Base-by-base conservation (phyloP, 1,140 invertebrate species). In the Megathymus violae region DNA sequence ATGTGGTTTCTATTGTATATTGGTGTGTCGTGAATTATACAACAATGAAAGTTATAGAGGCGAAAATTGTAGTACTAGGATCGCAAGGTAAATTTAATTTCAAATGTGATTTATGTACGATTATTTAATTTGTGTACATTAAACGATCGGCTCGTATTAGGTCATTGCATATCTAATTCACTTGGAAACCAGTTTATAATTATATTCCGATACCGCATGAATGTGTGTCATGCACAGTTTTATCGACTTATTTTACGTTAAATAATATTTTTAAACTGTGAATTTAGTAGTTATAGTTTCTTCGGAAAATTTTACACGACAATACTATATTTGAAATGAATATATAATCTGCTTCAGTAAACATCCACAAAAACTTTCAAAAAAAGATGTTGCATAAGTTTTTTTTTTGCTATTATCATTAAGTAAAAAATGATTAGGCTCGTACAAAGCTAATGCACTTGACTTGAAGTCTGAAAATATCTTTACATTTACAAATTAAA, bases 61-160 rank as follows among this genome's bases (percentile, higher is more conserved):
- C 94, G 62, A 97, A 97, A 93, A 94, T 97, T 59, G 96, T 97
- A 52, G 94, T 96, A 63, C 88, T 97, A 34, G 96, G 96, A 34
- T 93, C 95, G 40, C 95, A 96, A 94, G 96, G 96, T 97, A 92
- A 92, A 83, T 74, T 62, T 66, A 48, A 41, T 47, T 61, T 51
- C 38, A 10, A 61, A 46, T 65, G 44, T 69, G n/a, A 38, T 38
- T 52, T 43, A 38, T 41, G 1, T n/a, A 34, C n/a, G n/a, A n/a
- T n/a, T n/a, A n/a, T n/a, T n/a, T n/a, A 47, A 9, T 15, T 46
- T 15, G 11, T 38, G 25, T 11, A 7, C 47, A 31, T 52, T 64
- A 58, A 58, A 59, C 65, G 38, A 52, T 52, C 43, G 17, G 15
- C 6, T 17, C 16, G 38, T 46, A 52, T 54, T 58, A 34, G 54